Base-by-base conservation (phyloP, 1,140 invertebrate species). In the Zelostemma sp. region DNA sequence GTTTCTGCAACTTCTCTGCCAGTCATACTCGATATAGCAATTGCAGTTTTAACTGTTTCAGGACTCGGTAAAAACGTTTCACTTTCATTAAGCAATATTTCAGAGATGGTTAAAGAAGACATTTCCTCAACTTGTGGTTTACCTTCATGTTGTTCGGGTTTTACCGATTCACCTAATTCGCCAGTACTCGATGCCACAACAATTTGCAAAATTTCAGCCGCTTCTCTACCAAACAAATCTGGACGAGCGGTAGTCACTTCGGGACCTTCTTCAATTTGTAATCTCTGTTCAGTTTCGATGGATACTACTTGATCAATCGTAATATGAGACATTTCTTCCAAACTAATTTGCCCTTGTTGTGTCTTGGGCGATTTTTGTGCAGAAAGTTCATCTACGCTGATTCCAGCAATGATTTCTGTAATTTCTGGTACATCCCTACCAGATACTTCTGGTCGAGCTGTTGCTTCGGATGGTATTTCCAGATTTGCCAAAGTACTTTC, bases 1-100 rank as follows among this genome's bases (percentile, higher is more conserved):
- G 66, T 75, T 65, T 80, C 64, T 6, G 78, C 76, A 16, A 82
- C 70, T 60, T 80, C 74, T 47, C 74, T 68, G 47, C 80, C 75
- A 18, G 70, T 62, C 35, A 85, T 64, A 64, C 51, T 61, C 3
- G 53, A 1, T 35, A 1, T 16, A 14, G 17, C 76, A 19, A 17
- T 0, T 48, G 43, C 11, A 15, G 57, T 47, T 56, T 68, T 48
- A 38, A 46, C 47, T 25, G 45, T 8, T 55, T 62, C 59, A 28
- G 49, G 48, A 9, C 11, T n/a, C 11, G 33, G 33, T n/a, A 35
- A 35, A 35, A 9, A 35, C n/a, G 11, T 9, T 35, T 35, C n/a
- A n/a, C 11, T 49, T 65, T 81, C 79, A 15, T 75, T 68, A n/a
- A 60, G 72, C 17, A 76, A 8, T 18, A 75, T 53, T 65, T 81